Percentiles rank a stretch among this genome's conserved stretches.
Evolutionary conservation across 2,113 vertebrate species (phyloP).

Genomic region (Odocoileus hemionus): DNA sequence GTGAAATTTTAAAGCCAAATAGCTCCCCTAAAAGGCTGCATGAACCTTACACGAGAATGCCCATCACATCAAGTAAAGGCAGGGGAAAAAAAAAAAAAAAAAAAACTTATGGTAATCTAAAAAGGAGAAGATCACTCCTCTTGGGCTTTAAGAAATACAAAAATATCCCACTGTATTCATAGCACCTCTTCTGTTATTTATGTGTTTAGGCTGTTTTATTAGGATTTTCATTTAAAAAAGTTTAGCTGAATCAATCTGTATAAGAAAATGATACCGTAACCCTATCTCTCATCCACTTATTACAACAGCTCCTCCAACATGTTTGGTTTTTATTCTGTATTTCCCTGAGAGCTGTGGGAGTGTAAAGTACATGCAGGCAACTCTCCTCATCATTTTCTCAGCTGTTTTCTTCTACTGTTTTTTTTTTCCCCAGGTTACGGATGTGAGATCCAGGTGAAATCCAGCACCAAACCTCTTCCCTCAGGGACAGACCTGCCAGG

Average conservation of each 20-base stretch:
- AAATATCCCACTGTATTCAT: neutral
- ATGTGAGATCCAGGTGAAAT: neutral
- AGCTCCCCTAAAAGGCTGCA: neutral
- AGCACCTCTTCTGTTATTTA: neutral
- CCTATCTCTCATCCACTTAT: neutral
- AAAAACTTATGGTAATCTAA: neutral
- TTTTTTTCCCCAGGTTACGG: neutral
- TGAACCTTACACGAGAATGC: neutral
- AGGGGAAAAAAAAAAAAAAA: neutral
- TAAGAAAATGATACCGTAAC: neutral
- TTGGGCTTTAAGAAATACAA: neutral
- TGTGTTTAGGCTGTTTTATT: neutral
- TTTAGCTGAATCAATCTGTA: neutral
- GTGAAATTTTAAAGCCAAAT: neutral
- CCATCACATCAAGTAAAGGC: neutral
- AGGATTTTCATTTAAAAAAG: neutral
- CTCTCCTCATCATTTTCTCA: neutral
- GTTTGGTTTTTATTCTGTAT: too few relatives aligned
- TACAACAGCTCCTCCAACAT: neutral
- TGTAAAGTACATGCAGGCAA: rapidly evolving
- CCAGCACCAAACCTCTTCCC: neutral
- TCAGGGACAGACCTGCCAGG: neutral
- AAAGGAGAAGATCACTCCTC: neutral
- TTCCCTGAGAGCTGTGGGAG: neutral
- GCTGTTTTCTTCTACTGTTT: neutral